These are phyloP conservation scores for Endotricha flammealis DNA, from an alignment of 2,888 invertebrate species.

Conservation along the genomic window DNA sequence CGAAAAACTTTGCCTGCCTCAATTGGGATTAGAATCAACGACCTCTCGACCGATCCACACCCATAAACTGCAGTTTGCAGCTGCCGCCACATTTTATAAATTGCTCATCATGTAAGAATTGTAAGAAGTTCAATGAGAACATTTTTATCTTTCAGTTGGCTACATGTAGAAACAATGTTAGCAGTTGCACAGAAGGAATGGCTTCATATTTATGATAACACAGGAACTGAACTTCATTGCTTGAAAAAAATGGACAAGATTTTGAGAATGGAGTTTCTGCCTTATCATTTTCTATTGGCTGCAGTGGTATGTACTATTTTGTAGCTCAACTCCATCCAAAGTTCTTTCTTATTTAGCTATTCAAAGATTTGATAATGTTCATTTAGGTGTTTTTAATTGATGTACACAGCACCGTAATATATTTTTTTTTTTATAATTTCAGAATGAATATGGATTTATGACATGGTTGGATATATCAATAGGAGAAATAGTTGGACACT, in stretches of 20 bases:
- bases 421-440: slow-evolving; percentile 20
- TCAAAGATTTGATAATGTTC: too few species aligned
- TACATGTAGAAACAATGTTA: slow-evolving; percentile 97
- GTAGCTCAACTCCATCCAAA: too few species aligned
- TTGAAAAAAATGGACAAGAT: slow-evolving; percentile 90
- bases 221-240: slow-evolving; percentile 98
- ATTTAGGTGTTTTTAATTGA: too few species aligned
- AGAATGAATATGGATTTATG: slow-evolving; percentile 87
- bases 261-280: slow-evolving; percentile 93
- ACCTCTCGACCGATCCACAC: too few species aligned
- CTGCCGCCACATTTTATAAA: too few species aligned
- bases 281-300: slow-evolving; percentile 96
- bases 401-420: too few species aligned
- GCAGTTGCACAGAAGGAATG: slow-evolving; percentile 98
- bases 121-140: too few species aligned
- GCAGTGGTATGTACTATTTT: slow-evolving; percentile 81
- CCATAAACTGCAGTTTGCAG: too few species aligned
- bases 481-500: slow-evolving; percentile 91
- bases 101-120: too few species aligned
- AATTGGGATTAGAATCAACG: too few species aligned
- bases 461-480: slow-evolving; percentile 97
- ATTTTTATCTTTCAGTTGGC: slow-evolving; percentile 81
- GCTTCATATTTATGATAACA: slow-evolving; percentile 97
- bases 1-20: too few species aligned
- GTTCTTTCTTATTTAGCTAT: too few species aligned